Evolutionary conservation across 2,113 vertebrate species (phyloP), one percentile per base, ranked within the genome.

Genomic region (Varanus salvator): DNA sequence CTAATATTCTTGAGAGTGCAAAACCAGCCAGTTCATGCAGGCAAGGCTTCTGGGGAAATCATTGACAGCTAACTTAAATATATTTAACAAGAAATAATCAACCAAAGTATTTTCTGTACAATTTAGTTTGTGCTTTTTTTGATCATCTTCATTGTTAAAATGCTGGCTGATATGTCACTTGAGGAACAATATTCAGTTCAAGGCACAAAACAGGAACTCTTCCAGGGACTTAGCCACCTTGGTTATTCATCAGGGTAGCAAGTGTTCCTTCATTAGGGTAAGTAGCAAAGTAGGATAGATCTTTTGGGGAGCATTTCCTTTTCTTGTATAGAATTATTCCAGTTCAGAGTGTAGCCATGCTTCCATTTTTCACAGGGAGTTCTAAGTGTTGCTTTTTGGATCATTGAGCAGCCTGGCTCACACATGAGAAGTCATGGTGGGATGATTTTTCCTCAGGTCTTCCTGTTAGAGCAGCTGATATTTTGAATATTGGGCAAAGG

Each of bases 71-170:
- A 87, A 68, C 91, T 92, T 85, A 80, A 74, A 94, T 78, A 17
- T 94, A 71, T 78, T 93, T 93, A 96, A 93, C 92, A 87, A 90
- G 91, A 92, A 77, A 85, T 94, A 93, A 90, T 95, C 93, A 95
- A 93, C 95, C 93, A 90, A 95, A 96, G 93, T 83, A 57, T 89
- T 80, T 94, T 89, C 89, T 44, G 93, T 95, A 90, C 78, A 88
- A 93, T 91, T 95, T 91, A 95, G 82, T 94, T 93, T 87, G 72
- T 94, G 91, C 90, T 60, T 94, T 95, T 54, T 96, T 94, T 88
- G 72, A 92, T 76, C 83, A 76, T 85, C 50, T 74, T 64, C 50
- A 3, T 91, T 84, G 60, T 80, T 91, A 89, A 89, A 92, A 91
- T 91, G 54, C 54, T 92, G 95, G 92, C 52, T 87, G 78, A 91